phyloP scores from a whole-genome alignment of 2,797 vertebrate species.

The Gorsachius magnificus region DNA sequence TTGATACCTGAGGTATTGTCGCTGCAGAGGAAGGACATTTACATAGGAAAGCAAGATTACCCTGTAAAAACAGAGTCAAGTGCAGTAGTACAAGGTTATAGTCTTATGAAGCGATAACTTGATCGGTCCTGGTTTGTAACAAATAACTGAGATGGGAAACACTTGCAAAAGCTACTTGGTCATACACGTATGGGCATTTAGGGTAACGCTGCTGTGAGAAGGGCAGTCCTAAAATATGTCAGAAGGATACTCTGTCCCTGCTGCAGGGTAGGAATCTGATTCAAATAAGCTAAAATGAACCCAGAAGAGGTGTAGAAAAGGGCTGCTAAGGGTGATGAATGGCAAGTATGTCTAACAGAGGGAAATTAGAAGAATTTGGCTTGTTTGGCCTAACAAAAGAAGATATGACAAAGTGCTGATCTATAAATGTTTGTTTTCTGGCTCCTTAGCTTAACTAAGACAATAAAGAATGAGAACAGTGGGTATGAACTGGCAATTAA shows the following conservation, averaged over 20 bases:
- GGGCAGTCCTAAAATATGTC: not conserved
- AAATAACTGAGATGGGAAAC: not conserved
- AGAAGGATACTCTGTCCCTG: not conserved
- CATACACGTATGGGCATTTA: accelerated
- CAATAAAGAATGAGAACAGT: not conserved
- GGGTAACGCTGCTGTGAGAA: not conserved
- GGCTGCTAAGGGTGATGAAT: not conserved
- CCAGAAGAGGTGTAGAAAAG: not conserved
- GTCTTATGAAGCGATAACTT: not conserved
- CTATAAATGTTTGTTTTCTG: not conserved
- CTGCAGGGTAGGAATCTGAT: not conserved
- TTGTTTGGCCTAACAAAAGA: not conserved
- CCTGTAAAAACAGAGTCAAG: not conserved
- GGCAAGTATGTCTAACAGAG: not conserved
- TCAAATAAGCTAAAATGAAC: not conserved
- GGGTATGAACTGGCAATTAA: not conserved
- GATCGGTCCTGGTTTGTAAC: not conserved
- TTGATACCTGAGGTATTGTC: not conserved
- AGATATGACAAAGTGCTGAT: not conserved
- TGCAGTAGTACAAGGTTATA: not conserved
- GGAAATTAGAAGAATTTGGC: not conserved
- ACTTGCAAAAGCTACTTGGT: not conserved
- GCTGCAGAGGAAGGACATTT: not conserved
- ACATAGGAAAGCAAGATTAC: not conserved
- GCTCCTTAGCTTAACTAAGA: not conserved